These are phyloP conservation scores for Ceramica pisi DNA, from an alignment of 2,888 invertebrate species.

Conservation along the genomic window DNA sequence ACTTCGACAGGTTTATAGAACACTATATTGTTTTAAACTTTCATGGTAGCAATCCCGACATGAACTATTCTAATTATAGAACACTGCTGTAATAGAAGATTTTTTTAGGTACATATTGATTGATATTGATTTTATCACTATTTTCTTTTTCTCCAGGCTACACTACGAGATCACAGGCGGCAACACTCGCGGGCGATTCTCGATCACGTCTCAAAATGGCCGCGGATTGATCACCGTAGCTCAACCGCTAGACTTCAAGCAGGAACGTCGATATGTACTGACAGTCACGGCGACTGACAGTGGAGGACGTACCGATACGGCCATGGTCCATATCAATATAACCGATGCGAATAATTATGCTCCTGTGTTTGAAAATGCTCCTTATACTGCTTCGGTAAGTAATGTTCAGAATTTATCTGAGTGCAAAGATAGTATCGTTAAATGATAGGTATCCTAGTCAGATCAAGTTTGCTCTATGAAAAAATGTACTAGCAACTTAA, in stretches of 20 bases:
- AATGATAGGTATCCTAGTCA: no score
- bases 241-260: constrained; percentile 97
- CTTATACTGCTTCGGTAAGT: constrained; percentile 95
- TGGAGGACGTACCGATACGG: constrained; percentile 96
- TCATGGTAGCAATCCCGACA: no score
- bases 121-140: background rate
- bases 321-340: constrained; percentile 97
- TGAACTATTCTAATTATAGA: no score
- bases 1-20: no score
- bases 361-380: constrained; percentile 98
- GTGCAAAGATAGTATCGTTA: no score
- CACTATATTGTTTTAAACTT: no score
- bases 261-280: constrained; percentile 96
- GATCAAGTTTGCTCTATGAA: no score
- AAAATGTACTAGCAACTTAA: no score
- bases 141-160: constrained; percentile 83
- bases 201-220: constrained; percentile 97
- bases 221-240: constrained; percentile 96
- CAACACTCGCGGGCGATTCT: constrained; percentile 96
- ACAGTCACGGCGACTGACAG: constrained; percentile 97
- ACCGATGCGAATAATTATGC: constrained; percentile 98
- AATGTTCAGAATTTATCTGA: no score
- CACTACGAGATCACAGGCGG: constrained; percentile 97
- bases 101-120: no score
- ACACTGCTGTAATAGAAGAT: no score